Evolutionary conservation across 2,113 vertebrate species (phyloP), one percentile per base, ranked within the genome.

Genomic region (Archocentrus centrarchus): DNA sequence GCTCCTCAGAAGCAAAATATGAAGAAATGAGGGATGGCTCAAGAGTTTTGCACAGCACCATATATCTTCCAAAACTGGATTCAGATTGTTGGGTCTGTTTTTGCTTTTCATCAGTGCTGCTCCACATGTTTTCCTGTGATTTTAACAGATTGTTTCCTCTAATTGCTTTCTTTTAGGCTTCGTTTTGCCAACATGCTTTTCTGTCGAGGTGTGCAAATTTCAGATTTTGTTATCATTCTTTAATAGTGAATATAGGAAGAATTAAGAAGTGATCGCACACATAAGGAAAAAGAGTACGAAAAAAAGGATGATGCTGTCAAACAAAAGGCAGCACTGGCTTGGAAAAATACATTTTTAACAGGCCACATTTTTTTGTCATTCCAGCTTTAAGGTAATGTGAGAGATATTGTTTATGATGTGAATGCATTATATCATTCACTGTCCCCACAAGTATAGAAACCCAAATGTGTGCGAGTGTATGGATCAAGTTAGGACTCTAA

Each of bases 401-500:
- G 17, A 7, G 24, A 73, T 53, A 73, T 32, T 53, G 66, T 73
- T 53, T 32, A 27, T 53, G 47, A 73, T 30, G 24, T 73, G 24
- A 73, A 53, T 20, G 27, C 27, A 53, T 75, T 37, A 75, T 75
- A 13, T 14, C 32, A 58, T 57, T 24, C 53, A 58, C 5, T 20
- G 22, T 47, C 50, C 37, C 82, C 37, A 47, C 44, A 35, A 60
- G 14, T 58, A 14, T 10, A 14, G 30, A 59, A 53, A 35, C 27
- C 22, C 13, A 59, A 75, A 60, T 11, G 6, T 50, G 77, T 37
- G 18, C 3, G 37, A 47, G 47, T 70, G n/a, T 83, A 20, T 44
- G 2, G 70, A 6, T 79, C 13, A 59, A 57, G 32, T 68, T 50
- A 53, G 20, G 59, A 47, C 61, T n/a, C 62, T 64, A 64, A 89